phyloP scores from a whole-genome alignment of 2,113 vertebrate genomes.

The Jacana jacana region DNA sequence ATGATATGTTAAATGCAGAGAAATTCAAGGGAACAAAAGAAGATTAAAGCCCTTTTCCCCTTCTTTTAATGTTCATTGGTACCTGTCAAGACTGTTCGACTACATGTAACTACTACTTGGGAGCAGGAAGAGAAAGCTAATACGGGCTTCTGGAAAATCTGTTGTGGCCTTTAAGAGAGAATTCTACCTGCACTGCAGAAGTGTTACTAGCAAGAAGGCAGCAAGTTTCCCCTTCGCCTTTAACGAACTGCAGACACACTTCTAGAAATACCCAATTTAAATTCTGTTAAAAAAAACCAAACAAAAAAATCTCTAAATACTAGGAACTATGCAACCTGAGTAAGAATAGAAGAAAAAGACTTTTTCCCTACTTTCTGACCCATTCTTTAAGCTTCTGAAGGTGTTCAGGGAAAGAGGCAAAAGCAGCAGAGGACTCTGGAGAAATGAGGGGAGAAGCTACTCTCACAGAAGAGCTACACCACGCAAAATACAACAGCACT shows the following conservation, averaged over 20 bases:
- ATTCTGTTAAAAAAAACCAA: background rate
- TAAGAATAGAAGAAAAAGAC: background rate
- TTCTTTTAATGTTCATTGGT: background rate
- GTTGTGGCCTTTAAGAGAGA: background rate
- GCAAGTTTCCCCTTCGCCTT: background rate
- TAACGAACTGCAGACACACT: background rate
- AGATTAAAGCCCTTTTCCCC: background rate
- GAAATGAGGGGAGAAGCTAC: background rate
- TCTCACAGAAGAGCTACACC: background rate
- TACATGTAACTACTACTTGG: background rate
- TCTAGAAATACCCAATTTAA: background rate
- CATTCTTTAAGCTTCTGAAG: background rate
- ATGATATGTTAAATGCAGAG: background rate
- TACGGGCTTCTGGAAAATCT: background rate
- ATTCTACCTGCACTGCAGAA: background rate
- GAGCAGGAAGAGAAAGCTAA: background rate
- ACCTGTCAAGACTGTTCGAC: background rate
- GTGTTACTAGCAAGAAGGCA: background rate
- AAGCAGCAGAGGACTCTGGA: background rate
- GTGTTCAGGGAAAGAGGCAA: background rate
- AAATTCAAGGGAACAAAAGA: constrained; percentile 38
- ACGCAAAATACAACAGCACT: background rate
- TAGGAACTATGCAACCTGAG: background rate
- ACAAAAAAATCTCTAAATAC: background rate
- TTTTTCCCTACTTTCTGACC: background rate